Conservation (phyloP, 2,113 vertebrate species). For the Neolamprologus sp. region DNA sequence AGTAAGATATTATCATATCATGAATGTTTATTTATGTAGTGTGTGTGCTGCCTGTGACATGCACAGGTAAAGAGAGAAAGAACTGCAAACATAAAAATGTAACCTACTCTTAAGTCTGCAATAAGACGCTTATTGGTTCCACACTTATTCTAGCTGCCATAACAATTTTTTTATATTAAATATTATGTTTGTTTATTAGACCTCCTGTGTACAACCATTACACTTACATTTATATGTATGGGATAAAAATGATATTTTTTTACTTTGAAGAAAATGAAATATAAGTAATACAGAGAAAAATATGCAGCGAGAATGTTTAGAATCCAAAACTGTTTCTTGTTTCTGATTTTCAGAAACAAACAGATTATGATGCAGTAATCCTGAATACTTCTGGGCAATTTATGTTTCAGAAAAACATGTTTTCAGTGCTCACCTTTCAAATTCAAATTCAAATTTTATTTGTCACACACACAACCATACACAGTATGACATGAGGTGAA, state of each 20-base stretch:
- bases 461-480: not conserved
- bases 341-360: not conserved
- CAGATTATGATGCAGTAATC: not conserved
- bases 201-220: not conserved
- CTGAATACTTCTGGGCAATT: not conserved
- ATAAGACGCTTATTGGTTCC: not conserved
- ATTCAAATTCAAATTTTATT: not conserved
- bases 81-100: not conserved
- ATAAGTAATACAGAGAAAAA: not conserved
- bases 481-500: not conserved
- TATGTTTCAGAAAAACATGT: not conserved
- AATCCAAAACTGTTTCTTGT: not conserved
- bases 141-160: not conserved
- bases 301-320: fast-evolving
- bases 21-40: not conserved
- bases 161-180: fast-evolving
- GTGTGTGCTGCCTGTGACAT: not conserved
- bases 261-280: not conserved
- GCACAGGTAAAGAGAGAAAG: not conserved
- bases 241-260: not conserved
- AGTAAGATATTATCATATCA: not conserved
- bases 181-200: not conserved
- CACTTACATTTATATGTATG: not conserved
- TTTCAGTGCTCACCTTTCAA: not conserved
- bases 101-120: not conserved